Evolutionary conservation across 1,140 invertebrate genomes (phyloP).

Genomic region (Lycorma delicatula): DNA sequence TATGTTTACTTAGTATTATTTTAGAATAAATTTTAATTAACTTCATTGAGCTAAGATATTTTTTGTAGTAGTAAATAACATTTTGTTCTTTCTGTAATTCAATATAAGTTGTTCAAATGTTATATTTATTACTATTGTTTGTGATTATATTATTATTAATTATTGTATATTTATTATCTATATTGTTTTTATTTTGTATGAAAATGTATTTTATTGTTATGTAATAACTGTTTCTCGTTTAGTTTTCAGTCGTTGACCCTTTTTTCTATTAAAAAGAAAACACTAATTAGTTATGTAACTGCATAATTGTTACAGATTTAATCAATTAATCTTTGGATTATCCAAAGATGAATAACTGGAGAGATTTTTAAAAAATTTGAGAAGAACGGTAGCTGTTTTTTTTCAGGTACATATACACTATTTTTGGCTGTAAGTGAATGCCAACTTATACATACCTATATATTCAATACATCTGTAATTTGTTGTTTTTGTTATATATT

Average conservation of each 20-base stretch:
- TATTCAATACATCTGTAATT: not conserved
- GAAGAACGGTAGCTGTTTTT: no score
- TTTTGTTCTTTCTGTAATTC: not conserved
- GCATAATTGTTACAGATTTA: slow-evolving; percentile 4
- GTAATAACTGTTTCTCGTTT: not conserved
- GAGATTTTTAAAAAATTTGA: no score
- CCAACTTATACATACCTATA: not conserved
- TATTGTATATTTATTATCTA: not conserved
- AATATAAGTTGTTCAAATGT: not conserved
- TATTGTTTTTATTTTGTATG: no score
- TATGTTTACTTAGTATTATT: no score
- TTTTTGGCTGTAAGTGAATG: not conserved
- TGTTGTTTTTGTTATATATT: no score
- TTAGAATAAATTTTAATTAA: no score
- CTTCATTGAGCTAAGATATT: no score
- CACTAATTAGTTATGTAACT: not conserved
- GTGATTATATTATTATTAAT: not conserved
- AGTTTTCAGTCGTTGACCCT: not conserved
- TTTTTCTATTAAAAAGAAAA: not conserved
- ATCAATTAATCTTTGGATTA: no score
- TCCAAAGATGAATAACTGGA: no score
- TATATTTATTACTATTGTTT: not conserved
- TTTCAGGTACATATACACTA: not conserved
- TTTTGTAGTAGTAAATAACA: no score
- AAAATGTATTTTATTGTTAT: no score